These are phyloP conservation scores for Hystrix brachyura DNA, from an alignment of 2,113 vertebrate species.

Conservation along the genomic window DNA sequence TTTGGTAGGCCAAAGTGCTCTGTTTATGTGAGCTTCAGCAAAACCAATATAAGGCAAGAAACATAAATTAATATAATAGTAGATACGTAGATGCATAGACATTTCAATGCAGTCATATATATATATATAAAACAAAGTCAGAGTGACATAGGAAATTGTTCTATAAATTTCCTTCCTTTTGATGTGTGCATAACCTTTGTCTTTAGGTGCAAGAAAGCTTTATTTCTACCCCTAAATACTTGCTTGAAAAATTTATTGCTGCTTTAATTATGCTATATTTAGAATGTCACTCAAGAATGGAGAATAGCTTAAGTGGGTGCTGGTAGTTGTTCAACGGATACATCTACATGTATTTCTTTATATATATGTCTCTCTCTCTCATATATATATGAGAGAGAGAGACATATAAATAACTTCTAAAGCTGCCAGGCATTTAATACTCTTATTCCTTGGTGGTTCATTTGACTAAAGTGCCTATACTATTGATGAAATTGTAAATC, in stretches of 20 bases:
- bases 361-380: too few species aligned
- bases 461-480: background rate
- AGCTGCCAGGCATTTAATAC: background rate
- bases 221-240: background rate
- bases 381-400: background rate
- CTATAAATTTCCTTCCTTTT: background rate
- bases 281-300: conserved; percentile 44
- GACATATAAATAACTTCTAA: conserved; percentile 58
- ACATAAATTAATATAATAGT: conserved; percentile 43
- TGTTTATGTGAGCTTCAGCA: conserved; percentile 81
- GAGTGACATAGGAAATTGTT: conserved; percentile 66
- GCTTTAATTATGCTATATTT: conserved; percentile 76
- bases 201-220: background rate
- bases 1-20: conserved; percentile 89
- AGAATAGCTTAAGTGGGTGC: conserved; percentile 49
- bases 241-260: conserved; percentile 80
- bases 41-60: conserved; percentile 78
- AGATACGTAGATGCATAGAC: too few species aligned
- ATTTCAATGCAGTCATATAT: background rate
- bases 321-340: conserved; percentile 44
- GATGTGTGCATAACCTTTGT: background rate
- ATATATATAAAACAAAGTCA: conserved; percentile 58
- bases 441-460: background rate
- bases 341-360: background rate
- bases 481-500: conserved; percentile 68